These are phyloP conservation scores for Uropsilus gracilis DNA, from an alignment of 2,113 vertebrate species.

Conservation along the genomic window DNA sequence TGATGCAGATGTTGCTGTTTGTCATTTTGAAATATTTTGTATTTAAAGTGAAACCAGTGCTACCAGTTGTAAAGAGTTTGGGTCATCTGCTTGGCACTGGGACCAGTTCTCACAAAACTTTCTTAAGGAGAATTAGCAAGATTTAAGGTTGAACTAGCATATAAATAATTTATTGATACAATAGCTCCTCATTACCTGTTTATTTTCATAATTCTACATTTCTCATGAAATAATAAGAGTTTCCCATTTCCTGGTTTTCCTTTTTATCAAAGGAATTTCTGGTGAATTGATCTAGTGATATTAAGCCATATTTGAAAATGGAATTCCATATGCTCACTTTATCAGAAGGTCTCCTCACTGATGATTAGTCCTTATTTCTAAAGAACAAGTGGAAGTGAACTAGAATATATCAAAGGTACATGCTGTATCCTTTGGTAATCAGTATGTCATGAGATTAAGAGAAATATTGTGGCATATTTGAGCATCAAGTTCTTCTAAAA, in stretches of 20 bases:
- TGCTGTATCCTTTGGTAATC: not conserved
- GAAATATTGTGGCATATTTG: not conserved
- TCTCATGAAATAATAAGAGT: not conserved
- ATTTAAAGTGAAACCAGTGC: not conserved
- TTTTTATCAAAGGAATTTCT: not conserved
- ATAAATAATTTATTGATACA: not conserved
- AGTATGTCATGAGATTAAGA: not conserved
- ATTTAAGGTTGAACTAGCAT: not conserved
- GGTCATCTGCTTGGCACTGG: not conserved
- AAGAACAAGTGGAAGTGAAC: not conserved
- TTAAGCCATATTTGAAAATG: constrained; percentile 26
- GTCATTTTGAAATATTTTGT: not conserved
- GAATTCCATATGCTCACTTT: not conserved
- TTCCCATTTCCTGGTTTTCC: not conserved
- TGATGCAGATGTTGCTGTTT: not conserved
- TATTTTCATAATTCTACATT: not conserved
- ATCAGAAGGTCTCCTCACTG: not conserved
- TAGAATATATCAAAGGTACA: not conserved
- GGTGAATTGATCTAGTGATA: not conserved
- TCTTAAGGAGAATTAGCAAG: not conserved
- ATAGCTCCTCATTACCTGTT: not conserved
- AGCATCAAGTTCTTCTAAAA: not conserved
- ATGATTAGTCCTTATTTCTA: constrained; percentile 12
- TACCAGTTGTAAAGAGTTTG: not conserved
- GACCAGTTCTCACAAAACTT: not conserved